phyloP scores from a whole-genome alignment of 2,888 invertebrate species.

The Piscicola geometra region DNA sequence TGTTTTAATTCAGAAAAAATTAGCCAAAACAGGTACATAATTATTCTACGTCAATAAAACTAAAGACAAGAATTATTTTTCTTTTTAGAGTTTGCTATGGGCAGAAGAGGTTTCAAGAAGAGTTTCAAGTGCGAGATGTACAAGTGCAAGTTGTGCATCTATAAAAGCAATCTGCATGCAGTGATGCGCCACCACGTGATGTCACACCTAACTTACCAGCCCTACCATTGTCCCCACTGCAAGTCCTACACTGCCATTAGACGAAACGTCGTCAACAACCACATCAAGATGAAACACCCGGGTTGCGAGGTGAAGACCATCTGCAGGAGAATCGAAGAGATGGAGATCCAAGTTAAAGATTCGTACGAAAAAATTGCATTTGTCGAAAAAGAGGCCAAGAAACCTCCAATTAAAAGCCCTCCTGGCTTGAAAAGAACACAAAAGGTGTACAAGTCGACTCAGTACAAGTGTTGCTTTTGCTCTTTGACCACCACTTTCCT shows the following conservation, averaged over 20 bases:
- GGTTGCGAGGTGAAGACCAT: constrained; percentile 23
- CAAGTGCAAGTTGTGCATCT: constrained; percentile 37
- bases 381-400: constrained; percentile 20
- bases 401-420: background rate
- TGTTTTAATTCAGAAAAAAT: no score
- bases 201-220: constrained; percentile 39
- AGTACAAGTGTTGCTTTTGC: constrained; percentile 40
- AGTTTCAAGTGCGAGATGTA: constrained; percentile 20
- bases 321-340: constrained; percentile 29
- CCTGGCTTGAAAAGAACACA: background rate
- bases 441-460: background rate
- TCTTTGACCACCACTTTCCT: constrained; percentile 34
- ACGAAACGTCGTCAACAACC: constrained; percentile 38
- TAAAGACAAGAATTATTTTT: no score
- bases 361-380: constrained; percentile 27
- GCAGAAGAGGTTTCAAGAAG: no score
- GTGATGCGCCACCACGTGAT: constrained; percentile 41
- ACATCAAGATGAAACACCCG: constrained; percentile 36
- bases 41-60: no score
- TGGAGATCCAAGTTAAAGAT: constrained; percentile 35
- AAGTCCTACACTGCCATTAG: constrained; percentile 27
- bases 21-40: no score
- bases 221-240: constrained; percentile 40
- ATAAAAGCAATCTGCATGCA: constrained; percentile 29
- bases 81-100: no score